Evolutionary conservation across 2,888 invertebrate species (phyloP).

Genomic region (Cistogaster globosa): DNA sequence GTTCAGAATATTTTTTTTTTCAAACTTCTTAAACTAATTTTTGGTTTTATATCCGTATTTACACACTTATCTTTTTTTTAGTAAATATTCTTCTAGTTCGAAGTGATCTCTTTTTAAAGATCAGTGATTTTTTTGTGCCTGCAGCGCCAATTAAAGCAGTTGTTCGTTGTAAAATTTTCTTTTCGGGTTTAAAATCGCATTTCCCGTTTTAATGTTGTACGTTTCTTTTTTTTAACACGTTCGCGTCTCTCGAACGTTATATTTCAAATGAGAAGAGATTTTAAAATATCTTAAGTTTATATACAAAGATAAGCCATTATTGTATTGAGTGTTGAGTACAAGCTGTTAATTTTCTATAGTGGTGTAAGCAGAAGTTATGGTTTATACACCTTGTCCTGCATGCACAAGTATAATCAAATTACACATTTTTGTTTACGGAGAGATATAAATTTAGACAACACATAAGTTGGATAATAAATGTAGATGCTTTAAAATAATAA

Average conservation of each 20-base stretch:
- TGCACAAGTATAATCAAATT: too few relatives aligned
- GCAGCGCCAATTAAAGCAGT: neutral
- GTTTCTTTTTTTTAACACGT: conserved; percentile 41
- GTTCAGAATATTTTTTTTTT: neutral
- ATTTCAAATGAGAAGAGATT: conserved; percentile 81
- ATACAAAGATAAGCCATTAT: conserved; percentile 77
- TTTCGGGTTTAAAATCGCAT: conserved; percentile 18
- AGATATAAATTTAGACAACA: too few relatives aligned
- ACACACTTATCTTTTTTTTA: conserved; percentile 8
- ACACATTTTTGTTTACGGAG: too few relatives aligned
- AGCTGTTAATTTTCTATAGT: neutral
- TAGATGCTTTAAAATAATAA: too few relatives aligned
- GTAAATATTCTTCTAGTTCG: conserved; percentile 25
- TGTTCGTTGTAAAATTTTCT: conserved; percentile 10
- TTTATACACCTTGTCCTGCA: too few relatives aligned
- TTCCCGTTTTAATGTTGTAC: conserved; percentile 14
- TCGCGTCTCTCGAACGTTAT: conserved; percentile 75
- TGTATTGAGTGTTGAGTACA: conserved; percentile 53
- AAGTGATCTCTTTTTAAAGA: conserved; percentile 4
- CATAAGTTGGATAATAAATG: too few relatives aligned
- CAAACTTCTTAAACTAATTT: neutral
- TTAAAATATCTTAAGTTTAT: conserved; percentile 79
- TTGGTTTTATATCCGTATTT: neutral
- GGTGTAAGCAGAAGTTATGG: too few relatives aligned
- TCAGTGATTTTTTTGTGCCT: conserved; percentile 7